Base-by-base conservation (phyloP, 2,888 invertebrate genomes). In the Pelosia muscerda region DNA sequence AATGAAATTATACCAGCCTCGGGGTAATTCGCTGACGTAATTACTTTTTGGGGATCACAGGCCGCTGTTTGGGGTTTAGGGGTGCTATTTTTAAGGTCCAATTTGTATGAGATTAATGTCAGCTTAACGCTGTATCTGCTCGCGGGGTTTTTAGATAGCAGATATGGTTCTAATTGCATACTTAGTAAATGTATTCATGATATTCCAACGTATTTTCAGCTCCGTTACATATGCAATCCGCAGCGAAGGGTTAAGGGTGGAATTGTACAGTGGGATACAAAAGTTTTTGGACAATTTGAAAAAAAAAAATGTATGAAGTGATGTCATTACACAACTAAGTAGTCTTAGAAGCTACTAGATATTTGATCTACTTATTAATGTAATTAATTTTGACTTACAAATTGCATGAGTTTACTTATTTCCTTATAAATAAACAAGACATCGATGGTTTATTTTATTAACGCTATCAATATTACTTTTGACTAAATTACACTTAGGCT, bases 1-100 rank as follows among this genome's bases (percentile, higher is more conserved):
- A 79, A 79, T 79, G 68, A 74, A 81, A 81, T 79, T 79, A 81
- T 73, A 65, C 74, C 69, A 67, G 67, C 64, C 69, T 71, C 74
- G 54, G 67, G 68, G 53, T 76, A 78, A 79, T 76, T 72, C 61
- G 69, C 63, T 70, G 64, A 71, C 71, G 72, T 81, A 78, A 79
- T 79, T 79, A 78, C 79, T 69, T 78, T 78, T 81, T 73, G 65
- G 73, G 74, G 60, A 68, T 75, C 65, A 65, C 57, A 57, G 25
- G 22, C 53, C 56, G 56, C n/a, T 64, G 38, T 67, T 34, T 9
- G n/a, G 26, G 68, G 62, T 28, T 62, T 19, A 9, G 10, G 56
- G 68, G 54, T 63, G 31, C 54, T 71, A 75, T 78, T 78, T 79
- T 79, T 64, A 69, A 77, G 19, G 66, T 64, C 66, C 73, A 79